Conservation (phyloP, 2,888 invertebrate genomes). For the Drosophila formosana region DNA sequence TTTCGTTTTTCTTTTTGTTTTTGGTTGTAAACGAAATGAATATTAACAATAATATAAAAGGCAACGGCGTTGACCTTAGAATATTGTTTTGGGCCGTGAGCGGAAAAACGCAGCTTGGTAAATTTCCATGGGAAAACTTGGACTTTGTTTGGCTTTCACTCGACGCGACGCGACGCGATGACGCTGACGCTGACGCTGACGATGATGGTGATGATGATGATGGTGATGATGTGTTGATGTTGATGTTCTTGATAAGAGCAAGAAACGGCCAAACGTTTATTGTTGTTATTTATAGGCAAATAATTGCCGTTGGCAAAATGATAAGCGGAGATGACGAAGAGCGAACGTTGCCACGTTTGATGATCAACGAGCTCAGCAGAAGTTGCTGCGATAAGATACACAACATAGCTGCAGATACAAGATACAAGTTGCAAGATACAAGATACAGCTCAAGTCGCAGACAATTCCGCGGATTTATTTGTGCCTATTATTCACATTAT, state of each 20-base stretch:
- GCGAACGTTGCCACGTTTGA: constrained; percentile 42
- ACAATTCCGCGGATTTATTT: no score
- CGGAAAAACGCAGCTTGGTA: constrained; percentile 48
- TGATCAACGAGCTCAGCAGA: constrained; percentile 30
- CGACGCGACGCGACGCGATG: neutral
- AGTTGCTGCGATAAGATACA: no score
- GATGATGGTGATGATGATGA: neutral
- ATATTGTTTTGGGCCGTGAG: constrained; percentile 30
- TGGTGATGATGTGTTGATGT: constrained; percentile 1
- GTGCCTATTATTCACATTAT: no score
- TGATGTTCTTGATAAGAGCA: constrained; percentile 46
- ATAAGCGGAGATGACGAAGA: neutral
- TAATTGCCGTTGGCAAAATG: constrained; percentile 51
- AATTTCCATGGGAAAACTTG: constrained; percentile 45
- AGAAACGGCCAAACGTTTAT: constrained; percentile 62
- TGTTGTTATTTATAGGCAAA: constrained; percentile 72
- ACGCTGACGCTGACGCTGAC: constrained; percentile 2
- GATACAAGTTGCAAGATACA: no score
- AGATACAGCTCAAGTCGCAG: no score
- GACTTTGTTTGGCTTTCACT: constrained; percentile 40
- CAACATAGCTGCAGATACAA: no score
- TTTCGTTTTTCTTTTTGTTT: constrained; percentile 13
- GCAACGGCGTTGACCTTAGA: constrained; percentile 54
- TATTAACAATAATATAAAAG: constrained; percentile 20
- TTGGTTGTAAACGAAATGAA: constrained; percentile 30